Conservation (phyloP, 2,113 vertebrate genomes). For the Erythrolamprus reginae region DNA sequence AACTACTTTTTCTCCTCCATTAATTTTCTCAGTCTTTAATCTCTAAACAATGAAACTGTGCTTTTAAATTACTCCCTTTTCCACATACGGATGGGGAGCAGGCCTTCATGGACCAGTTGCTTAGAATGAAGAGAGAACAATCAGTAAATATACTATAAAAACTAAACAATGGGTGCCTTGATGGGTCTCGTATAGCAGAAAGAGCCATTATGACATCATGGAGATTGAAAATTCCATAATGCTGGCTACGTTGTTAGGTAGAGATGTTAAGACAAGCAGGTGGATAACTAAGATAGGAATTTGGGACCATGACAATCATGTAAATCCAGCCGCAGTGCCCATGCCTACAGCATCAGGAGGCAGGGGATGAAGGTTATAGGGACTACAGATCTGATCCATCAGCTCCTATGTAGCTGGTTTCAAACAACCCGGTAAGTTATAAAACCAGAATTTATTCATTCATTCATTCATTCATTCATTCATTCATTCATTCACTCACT, state of each 20-base stretch:
- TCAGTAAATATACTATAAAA: not conserved
- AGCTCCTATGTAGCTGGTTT: conserved; percentile 15
- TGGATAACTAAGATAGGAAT: not conserved
- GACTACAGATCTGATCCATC: not conserved
- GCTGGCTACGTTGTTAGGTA: not conserved
- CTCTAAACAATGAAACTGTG: not conserved
- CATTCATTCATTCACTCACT: too few relatives aligned
- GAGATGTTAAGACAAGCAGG: not conserved
- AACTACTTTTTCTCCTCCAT: not conserved
- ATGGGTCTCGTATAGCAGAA: not conserved
- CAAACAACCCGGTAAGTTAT: conserved; percentile 6
- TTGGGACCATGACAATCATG: not conserved
- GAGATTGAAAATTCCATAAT: not conserved
- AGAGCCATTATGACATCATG: conserved; percentile 16
- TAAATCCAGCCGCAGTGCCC: not conserved
- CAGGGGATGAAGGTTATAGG: conserved; percentile 4
- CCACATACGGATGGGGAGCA: not conserved
- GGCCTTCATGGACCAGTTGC: not conserved
- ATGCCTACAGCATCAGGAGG: not conserved
- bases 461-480: too few relatives aligned
- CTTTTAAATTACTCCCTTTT: not conserved
- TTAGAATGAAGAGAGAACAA: not conserved
- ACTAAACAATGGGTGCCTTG: not conserved
- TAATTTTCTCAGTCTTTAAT: not conserved
- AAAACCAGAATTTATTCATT: too few relatives aligned